Evolutionary conservation across 2,113 vertebrate species (phyloP).

Genomic region (Notarius lentiginosus): DNA sequence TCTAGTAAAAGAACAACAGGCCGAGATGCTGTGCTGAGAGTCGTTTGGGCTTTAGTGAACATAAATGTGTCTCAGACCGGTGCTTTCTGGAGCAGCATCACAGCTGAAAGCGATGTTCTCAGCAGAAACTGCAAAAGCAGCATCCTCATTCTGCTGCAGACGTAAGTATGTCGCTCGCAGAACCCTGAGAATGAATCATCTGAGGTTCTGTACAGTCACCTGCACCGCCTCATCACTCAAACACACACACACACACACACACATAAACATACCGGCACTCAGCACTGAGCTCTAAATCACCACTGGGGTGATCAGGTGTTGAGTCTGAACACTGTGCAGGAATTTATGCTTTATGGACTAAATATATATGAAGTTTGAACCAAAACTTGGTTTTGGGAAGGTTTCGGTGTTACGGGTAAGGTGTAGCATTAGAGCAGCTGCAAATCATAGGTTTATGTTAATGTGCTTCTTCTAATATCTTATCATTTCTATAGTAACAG

Average conservation of each 20-base stretch:
- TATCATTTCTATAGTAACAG: no score
- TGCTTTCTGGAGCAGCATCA: neutral
- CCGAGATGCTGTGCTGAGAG: neutral
- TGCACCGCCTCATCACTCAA: neutral
- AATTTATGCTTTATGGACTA: neutral
- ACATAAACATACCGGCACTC: neutral
- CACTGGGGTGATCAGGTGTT: neutral
- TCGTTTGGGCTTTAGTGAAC: neutral
- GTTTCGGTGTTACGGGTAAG: no score
- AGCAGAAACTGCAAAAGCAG: neutral
- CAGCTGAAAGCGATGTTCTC: neutral
- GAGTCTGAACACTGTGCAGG: neutral
- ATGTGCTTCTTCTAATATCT: no score
- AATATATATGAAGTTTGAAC: neutral
- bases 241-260: conserved; percentile 31
- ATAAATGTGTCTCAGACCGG: neutral
- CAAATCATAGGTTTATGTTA: no score
- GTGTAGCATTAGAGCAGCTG: no score
- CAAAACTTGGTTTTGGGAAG: neutral
- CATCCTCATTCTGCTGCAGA: neutral
- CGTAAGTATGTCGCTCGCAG: neutral
- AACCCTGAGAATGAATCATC: neutral
- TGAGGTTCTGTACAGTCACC: neutral
- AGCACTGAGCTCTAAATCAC: no score
- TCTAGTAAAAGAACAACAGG: neutral